A percentile compares a stretch with the other conserved stretches of the same genome.
Evolutionary conservation across 1,140 invertebrate genomes (phyloP).

Genomic region (Hyles euphorbiae): DNA sequence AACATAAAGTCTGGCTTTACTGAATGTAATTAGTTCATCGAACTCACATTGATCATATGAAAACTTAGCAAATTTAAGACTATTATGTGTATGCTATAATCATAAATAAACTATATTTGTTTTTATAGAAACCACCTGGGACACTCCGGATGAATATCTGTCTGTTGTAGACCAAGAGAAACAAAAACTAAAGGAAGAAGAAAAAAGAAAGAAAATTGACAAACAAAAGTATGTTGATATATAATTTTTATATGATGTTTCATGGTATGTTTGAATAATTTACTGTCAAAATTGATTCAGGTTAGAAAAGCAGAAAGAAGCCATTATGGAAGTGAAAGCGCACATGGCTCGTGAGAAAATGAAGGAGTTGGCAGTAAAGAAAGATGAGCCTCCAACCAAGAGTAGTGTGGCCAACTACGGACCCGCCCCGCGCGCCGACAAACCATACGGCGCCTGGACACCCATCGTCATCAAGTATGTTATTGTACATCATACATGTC

Average conservation of each 20-base stretch:
- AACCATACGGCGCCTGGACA: constrained; percentile 82
- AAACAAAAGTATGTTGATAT: constrained; percentile 35
- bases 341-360: constrained; percentile 52
- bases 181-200: constrained; percentile 44
- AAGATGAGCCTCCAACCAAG: constrained; percentile 22
- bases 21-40: no score
- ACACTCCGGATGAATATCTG: constrained; percentile 55
- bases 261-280: no score
- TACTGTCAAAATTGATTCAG: background rate
- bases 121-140: constrained; percentile 60
- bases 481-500: constrained; percentile 6
- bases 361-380: constrained; percentile 48
- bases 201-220: constrained; percentile 33
- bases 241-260: no score
- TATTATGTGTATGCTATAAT: no score
- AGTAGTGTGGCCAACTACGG: constrained; percentile 31
- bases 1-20: no score
- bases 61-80: no score
- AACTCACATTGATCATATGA: no score
- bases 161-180: constrained; percentile 56
- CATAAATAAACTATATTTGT: constrained; percentile 1
- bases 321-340: constrained; percentile 44
- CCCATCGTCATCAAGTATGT: constrained; percentile 75
- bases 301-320: constrained; percentile 47
- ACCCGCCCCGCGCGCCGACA: constrained; percentile 41